Conservation (phyloP, 2,797 vertebrate genomes). For the Muscicapa striata region DNA sequence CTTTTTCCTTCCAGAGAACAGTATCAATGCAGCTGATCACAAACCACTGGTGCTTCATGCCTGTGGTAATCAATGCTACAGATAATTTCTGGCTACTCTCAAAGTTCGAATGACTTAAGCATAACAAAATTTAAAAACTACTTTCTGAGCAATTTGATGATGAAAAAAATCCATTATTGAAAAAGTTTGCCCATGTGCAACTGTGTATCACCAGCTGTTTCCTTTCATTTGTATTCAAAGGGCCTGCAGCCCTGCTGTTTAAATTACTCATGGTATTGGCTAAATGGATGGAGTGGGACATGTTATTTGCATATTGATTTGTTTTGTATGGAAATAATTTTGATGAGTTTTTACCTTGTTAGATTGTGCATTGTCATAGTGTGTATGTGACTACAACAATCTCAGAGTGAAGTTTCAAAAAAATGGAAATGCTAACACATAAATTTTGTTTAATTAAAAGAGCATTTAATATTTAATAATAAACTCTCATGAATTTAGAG, state of each 20-base stretch:
- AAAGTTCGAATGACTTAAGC: neutral
- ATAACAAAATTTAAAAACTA: neutral
- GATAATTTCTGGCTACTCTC: neutral
- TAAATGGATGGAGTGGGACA: constrained; percentile 41
- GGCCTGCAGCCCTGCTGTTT: neutral
- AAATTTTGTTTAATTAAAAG: neutral
- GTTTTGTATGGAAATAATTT: constrained; percentile 57
- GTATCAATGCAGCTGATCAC: neutral
- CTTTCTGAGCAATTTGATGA: neutral
- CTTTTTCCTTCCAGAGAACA: neutral
- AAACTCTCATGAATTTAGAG: neutral
- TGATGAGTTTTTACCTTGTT: constrained; percentile 52
- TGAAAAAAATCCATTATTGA: neutral
- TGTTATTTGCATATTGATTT: constrained; percentile 61
- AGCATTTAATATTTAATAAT: neutral
- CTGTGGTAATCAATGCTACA: neutral
- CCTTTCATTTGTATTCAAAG: constrained; percentile 48
- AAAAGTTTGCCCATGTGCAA: neutral
- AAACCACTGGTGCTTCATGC: neutral
- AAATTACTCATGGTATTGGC: constrained; percentile 24
- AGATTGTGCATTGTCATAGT: neutral
- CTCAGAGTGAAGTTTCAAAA: neutral
- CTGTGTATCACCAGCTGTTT: constrained; percentile 24
- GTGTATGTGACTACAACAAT: neutral
- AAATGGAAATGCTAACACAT: neutral